Percentiles rank a stretch among this genome's conserved stretches.
Conservation (phyloP, 2,797 vertebrate species). For the Gastrophryne carolinensis region DNA sequence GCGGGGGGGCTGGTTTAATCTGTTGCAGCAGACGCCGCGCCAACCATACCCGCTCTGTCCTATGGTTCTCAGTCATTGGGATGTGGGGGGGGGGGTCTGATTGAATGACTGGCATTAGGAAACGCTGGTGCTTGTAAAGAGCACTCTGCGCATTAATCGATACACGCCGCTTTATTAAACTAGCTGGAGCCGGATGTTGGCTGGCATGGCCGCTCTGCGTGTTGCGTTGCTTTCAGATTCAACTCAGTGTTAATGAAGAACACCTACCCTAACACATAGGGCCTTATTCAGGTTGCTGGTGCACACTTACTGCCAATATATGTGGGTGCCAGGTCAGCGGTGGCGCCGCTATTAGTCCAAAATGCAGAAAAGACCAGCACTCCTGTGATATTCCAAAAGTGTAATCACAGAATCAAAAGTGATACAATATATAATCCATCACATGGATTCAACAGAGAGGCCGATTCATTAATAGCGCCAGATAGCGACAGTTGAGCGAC, state of each 20-base stretch:
- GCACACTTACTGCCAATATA: no score
- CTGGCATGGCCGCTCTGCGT: background rate
- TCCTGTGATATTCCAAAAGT: no score
- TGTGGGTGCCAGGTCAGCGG: no score
- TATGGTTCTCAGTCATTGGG: constrained; percentile 11
- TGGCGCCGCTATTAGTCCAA: no score
- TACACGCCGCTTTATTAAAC: background rate
- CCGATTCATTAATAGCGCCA: no score
- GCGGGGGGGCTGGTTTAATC: constrained; percentile 45
- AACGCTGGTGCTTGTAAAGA: background rate
- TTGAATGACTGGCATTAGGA: constrained; percentile 14
- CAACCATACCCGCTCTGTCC: constrained; percentile 15
- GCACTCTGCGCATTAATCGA: background rate
- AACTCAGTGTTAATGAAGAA: background rate
- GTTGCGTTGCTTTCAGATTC: background rate
- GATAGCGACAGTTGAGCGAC: no score
- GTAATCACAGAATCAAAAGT: no score
- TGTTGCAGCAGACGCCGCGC: constrained; percentile 34
- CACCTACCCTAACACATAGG: no score
- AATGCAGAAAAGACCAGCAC: no score
- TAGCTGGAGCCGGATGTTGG: background rate
- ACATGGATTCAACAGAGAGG: no score
- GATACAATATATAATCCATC: no score
- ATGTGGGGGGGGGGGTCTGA: background rate
- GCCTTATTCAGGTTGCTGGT: no score